Evolutionary conservation across 2,888 invertebrate genomes (phyloP).

Genomic region (Ectemnius continuus): DNA sequence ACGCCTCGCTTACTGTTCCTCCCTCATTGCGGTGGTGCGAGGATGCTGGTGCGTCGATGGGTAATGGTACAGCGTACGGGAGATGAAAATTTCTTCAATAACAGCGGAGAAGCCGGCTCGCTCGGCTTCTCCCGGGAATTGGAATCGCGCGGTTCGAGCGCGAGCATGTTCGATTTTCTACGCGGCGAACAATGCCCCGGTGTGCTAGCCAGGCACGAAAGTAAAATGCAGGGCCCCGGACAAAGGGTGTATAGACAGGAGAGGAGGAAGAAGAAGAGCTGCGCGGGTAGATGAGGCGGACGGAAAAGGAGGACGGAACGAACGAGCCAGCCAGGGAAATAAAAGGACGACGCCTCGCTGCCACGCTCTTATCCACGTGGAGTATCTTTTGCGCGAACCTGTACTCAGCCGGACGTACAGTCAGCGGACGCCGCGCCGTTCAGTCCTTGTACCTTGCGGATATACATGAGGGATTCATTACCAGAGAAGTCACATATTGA

Average conservation of each 20-base stretch:
- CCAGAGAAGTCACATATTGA: conserved; percentile 43
- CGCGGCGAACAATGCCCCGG: conserved; percentile 54
- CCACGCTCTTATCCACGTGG: conserved; percentile 53
- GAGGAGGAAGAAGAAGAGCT: conserved; percentile 37
- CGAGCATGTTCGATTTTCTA: conserved; percentile 45
- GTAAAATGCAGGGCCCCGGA: conserved; percentile 50
- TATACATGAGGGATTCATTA: conserved; percentile 56
- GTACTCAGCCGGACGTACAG: conserved; percentile 45
- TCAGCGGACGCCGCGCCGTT: conserved; percentile 32
- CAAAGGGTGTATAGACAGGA: conserved; percentile 46
- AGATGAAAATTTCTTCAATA: conserved; percentile 9
- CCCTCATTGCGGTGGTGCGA: not conserved
- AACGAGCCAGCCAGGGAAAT: conserved; percentile 27
- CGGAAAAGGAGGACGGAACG: conserved; percentile 30
- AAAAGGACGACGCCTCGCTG: conserved; percentile 36
- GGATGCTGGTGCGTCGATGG: not conserved
- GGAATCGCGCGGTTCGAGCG: conserved; percentile 23
- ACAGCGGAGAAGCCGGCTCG: no score
- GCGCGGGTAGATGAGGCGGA: conserved; percentile 16
- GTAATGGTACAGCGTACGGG: not conserved
- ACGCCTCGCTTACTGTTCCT: not conserved
- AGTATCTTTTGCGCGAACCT: conserved; percentile 57
- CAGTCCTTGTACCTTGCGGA: conserved; percentile 49
- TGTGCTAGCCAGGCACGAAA: conserved; percentile 44
- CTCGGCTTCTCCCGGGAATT: conserved; percentile 3